phyloP scores from a whole-genome alignment of 2,797 vertebrate genomes.

The Acipenser ruthenus region DNA sequence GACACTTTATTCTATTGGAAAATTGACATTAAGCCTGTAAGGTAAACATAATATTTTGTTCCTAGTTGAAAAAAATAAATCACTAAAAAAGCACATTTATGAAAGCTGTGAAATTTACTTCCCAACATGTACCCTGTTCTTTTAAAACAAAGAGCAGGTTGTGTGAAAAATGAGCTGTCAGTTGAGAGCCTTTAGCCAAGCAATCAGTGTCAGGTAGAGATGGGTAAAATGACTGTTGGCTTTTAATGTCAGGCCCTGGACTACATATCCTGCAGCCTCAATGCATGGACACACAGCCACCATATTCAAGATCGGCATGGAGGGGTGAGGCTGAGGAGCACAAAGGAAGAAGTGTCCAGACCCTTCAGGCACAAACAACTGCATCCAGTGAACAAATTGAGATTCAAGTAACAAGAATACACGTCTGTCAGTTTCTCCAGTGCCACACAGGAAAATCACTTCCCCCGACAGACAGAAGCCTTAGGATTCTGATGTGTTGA shows the following conservation, averaged over 20 bases:
- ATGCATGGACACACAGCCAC: slow-evolving; percentile 1
- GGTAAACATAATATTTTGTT: neutral
- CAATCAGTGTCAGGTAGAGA: slow-evolving; percentile 37
- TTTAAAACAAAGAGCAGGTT: slow-evolving; percentile 28
- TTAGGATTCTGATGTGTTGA: neutral
- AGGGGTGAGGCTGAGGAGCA: neutral
- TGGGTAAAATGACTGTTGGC: slow-evolving; percentile 21
- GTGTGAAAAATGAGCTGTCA: slow-evolving; percentile 46
- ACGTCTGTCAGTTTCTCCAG: neutral
- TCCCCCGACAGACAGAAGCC: neutral
- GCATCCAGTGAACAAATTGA: slow-evolving; percentile 8
- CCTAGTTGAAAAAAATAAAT: slow-evolving; percentile 4
- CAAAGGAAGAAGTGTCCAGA: neutral
- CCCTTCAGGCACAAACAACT: neutral
- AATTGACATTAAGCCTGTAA: neutral
- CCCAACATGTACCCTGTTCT: slow-evolving; percentile 21
- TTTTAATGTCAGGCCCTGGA: slow-evolving; percentile 23
- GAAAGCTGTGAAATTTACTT: slow-evolving; percentile 6
- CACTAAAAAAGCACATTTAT: slow-evolving; percentile 8
- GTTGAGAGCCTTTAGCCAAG: slow-evolving; percentile 26
- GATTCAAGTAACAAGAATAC: slow-evolving; percentile 5
- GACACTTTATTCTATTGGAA: neutral
- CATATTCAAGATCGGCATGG: slow-evolving; percentile 7
- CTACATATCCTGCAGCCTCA: slow-evolving; percentile 5
- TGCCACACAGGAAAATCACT: neutral